Evolutionary conservation across 1,140 invertebrate genomes (phyloP).

Genomic region (Saccostrea echinata): DNA sequence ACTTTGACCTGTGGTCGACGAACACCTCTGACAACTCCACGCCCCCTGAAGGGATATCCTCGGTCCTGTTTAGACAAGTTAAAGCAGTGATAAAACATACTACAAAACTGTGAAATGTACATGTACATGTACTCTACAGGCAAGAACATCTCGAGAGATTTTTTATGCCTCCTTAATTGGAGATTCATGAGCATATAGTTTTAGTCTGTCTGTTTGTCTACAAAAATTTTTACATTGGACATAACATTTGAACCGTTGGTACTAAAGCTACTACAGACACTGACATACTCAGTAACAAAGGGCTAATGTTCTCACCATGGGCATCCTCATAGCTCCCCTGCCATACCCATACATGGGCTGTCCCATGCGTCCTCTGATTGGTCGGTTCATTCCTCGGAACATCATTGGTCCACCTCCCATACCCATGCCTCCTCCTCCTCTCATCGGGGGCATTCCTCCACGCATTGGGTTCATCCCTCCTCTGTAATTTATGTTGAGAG

Average conservation of each 20-base stretch:
- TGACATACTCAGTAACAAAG: background rate
- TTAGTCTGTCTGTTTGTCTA: too few relatives aligned
- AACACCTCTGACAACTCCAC: constrained; percentile 64
- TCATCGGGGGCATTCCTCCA: constrained; percentile 41
- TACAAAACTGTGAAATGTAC: background rate
- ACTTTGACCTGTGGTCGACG: constrained; percentile 63
- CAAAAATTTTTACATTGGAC: too few relatives aligned
- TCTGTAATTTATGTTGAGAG: background rate
- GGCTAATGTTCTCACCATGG: constrained; percentile 46
- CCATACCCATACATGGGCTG: constrained; percentile 59
- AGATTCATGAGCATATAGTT: too few relatives aligned
- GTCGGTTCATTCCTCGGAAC: constrained; percentile 52
- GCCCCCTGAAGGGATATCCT: constrained; percentile 54
- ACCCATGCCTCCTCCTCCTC: constrained; percentile 48
- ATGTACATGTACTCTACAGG: background rate
- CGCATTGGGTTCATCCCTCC: constrained; percentile 29
- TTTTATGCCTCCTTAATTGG: too few relatives aligned
- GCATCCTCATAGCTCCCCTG: constrained; percentile 55
- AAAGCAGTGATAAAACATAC: background rate
- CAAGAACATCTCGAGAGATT: too few relatives aligned
- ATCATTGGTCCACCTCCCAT: constrained; percentile 48
- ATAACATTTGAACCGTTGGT: too few relatives aligned
- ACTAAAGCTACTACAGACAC: too few relatives aligned
- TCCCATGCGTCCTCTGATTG: constrained; percentile 57
- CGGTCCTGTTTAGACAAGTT: constrained; percentile 38